Evolutionary conservation across 2,797 vertebrate species (phyloP), one percentile per base, ranked within the genome.

Genomic region (Microctenopoma stevenorrisi): DNA sequence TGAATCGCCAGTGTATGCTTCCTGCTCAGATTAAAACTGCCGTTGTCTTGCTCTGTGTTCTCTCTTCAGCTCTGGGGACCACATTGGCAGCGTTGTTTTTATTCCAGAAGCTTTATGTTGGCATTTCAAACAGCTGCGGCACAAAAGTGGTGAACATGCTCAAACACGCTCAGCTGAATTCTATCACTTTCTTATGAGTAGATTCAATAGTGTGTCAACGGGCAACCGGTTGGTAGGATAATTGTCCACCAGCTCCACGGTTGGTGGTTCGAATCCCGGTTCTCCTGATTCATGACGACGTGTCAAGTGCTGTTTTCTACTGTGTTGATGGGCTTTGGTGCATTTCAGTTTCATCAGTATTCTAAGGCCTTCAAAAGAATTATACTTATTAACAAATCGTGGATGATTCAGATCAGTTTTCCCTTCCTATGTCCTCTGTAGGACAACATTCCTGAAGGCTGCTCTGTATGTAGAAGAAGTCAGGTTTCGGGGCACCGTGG

Each of bases 1-100:
- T 60, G 87, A 94, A 94, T 93, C 84, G 87, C 90, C 83, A 88
- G 83, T 88, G 86, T 89, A 90, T 76, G 87, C 90, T 90, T 91
- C 83, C 86, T 77, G 88, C 85, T 88, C 66, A 77, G 89, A 93
- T 94, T 91, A 93, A 93, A 90, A 86, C 75, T 63, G 86, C 81
- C 85, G 90, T 91, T 90, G 88, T 92, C 82, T 90, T 71, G 74
- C 74, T 78, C 77, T 74, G 73, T 51, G 80, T 81, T 79, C 73
- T 83, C 79, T 74, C 74, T 76, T 52, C 76, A 71, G 83, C 86
- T 88, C 87, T 79, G 84, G 86, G 82, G 81, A 89, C 67, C 87
- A 91, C 85, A 89, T 72, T 85, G 73, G 80, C 50, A 38, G 81
- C 80, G 89, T 89, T 88, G 87, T 86, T 83, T 66, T 68, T 52